Base-by-base conservation (phyloP, 37 sponge, comb jelly and placozoan species). In the Oopsacas minuta region DNA sequence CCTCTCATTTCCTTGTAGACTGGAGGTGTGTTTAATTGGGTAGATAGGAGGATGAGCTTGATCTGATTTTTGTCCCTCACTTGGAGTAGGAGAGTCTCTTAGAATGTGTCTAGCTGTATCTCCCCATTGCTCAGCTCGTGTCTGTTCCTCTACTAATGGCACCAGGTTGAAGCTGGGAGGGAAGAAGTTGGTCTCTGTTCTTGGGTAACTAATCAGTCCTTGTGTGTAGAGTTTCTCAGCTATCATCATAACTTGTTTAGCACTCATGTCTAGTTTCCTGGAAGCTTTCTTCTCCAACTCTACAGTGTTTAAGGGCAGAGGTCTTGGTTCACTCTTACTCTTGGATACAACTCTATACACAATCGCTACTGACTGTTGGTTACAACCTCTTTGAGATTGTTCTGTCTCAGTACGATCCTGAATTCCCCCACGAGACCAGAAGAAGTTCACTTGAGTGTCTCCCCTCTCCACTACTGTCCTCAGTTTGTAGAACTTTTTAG, bases 11-110 rank as follows among this genome's bases (percentile, higher is more conserved):
- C 97, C 97, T 92, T 93, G 85, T 15, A 97, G 84, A 3, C 82
- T 82, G 39, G 83, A 88, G 37, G 91, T 90, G 87, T 91, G 89
- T 61, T 88, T 94, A 23, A 90, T 91, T 7, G 98, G 98, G 83
- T 97, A 93, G 35, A 97, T 97, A n/a, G 98, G 98, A 83, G 98
- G 98, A 83, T 97, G 98, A 51, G 98, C 98, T 52, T 94, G 92
- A 84, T 97, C 98, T 1, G 92, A 89, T 87, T 97, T 97, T 81
- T 87, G 86, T n/a, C 98, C 98, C 82, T 90, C 88, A 0, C 95
- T 85, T 3, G 98, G 95, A 53, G 81, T 94, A 37, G 93, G 91
- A 17, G 92, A 90, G 12, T 46, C 36, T 1, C 87, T 84, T 37
- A 97, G 52, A 8, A 97, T 36, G 36, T 88, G 52, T 25, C 34